phyloP scores from a whole-genome alignment of 2,113 vertebrate genomes.

The Datnioides undecimradiatus region DNA sequence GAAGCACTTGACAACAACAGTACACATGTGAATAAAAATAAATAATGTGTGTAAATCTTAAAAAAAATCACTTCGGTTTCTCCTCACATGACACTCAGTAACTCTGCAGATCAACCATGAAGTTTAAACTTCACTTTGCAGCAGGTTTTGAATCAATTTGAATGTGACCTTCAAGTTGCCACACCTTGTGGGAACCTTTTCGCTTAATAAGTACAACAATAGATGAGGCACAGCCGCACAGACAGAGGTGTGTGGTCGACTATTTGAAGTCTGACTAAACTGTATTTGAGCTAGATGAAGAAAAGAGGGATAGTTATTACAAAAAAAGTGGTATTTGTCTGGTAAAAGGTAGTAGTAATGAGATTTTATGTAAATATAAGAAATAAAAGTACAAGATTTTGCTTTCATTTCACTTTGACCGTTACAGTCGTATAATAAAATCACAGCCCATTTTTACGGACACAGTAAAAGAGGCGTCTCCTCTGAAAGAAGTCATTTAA shows the following conservation, averaged over 20 bases:
- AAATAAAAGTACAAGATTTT: too few species aligned
- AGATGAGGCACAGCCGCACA: not conserved
- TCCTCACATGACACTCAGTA: not conserved
- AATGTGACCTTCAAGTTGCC: not conserved
- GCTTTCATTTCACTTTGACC: too few species aligned
- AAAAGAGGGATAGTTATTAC: too few species aligned
- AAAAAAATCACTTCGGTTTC: not conserved
- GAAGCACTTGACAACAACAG: not conserved
- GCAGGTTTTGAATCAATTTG: constrained; percentile 15
- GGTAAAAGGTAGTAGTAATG: too few species aligned
- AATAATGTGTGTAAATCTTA: not conserved
- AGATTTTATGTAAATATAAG: too few species aligned
- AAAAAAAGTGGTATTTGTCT: too few species aligned
- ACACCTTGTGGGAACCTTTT: not conserved
- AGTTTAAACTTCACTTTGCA: not conserved
- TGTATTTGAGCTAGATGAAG: too few species aligned
- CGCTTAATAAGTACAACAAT: not conserved
- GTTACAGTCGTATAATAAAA: too few species aligned
- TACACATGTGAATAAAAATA: not conserved
- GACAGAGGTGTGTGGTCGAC: not conserved
- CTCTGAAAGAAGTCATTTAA: too few species aligned
- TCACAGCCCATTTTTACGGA: too few species aligned
- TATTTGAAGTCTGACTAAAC: not conserved
- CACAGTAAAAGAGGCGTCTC: too few species aligned
- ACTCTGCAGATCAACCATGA: not conserved